Evolutionary conservation across 2,797 vertebrate species (phyloP).

Genomic region (Sternarchorhynchus goeldii): DNA sequence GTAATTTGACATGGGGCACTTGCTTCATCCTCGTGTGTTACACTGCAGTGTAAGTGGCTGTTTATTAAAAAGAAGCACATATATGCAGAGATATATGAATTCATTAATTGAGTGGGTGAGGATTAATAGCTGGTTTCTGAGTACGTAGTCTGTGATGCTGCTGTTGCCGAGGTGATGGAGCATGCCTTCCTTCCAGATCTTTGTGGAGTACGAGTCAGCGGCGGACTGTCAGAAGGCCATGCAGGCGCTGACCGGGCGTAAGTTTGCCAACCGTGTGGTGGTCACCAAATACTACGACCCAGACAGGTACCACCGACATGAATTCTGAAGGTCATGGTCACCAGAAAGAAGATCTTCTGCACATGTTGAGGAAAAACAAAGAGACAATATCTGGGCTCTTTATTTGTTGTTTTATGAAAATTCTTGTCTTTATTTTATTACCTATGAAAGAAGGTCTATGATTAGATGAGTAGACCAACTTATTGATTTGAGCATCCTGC

Average conservation of each 20-base stretch:
- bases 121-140: too few species aligned
- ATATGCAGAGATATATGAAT: too few species aligned
- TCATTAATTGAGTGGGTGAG: too few species aligned
- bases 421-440: background rate
- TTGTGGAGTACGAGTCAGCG: slow-evolving; percentile 77
- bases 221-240: slow-evolving; percentile 81
- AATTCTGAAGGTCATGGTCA: slow-evolving; percentile 67
- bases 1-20: background rate
- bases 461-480: background rate
- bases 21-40: background rate
- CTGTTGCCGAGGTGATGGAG: background rate
- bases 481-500: background rate
- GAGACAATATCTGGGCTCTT: background rate
- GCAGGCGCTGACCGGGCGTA: slow-evolving; percentile 78
- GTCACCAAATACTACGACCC: slow-evolving; percentile 81
- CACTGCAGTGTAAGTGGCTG: too few species aligned
- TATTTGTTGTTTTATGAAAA: background rate
- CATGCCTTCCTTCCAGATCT: slow-evolving; percentile 68
- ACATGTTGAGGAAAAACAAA: background rate
- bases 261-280: slow-evolving; percentile 81
- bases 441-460: background rate
- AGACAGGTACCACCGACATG: slow-evolving; percentile 78
- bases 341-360: background rate
- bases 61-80: too few species aligned
- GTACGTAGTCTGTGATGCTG: background rate